Evolutionary conservation across 2,113 vertebrate species (phyloP).

Genomic region (Phylloscopus trochiloides): DNA sequence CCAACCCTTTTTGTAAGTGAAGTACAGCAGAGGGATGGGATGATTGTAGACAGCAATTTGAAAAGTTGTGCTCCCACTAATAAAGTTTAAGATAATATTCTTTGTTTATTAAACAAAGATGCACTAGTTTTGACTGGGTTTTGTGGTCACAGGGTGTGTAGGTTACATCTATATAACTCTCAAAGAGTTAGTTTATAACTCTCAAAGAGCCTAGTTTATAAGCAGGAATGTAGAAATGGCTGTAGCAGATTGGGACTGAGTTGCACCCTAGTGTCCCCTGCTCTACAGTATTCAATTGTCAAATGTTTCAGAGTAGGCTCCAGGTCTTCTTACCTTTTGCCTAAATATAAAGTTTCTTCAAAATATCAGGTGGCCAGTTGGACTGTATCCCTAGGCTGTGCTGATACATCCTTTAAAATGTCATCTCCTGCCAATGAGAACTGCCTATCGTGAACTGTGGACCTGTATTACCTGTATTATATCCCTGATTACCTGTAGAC

Average conservation of each 20-base stretch:
- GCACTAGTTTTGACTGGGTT: neutral
- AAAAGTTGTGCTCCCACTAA: neutral
- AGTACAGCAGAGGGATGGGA: neutral
- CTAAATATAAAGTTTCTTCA: neutral
- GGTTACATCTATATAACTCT: neutral
- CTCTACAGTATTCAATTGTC: neutral
- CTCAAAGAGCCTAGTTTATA: neutral
- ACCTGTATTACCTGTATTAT: neutral
- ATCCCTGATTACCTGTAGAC: neutral
- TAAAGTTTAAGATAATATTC: neutral
- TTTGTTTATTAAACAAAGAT: neutral
- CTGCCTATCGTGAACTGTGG: neutral
- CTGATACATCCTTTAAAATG: neutral
- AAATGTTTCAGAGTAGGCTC: neutral
- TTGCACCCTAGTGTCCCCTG: neutral
- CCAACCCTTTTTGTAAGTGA: neutral
- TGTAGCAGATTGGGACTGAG: neutral
- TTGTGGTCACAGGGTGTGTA: neutral
- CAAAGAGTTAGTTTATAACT: neutral
- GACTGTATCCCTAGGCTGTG: neutral
- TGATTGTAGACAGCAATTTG: neutral
- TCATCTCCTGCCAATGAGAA: neutral
- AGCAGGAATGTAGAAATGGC: neutral
- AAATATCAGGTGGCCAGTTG: neutral
- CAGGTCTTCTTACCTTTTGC: neutral